phyloP scores from a whole-genome alignment of 1,140 invertebrate genomes.

The Musca vetustissima region DNA sequence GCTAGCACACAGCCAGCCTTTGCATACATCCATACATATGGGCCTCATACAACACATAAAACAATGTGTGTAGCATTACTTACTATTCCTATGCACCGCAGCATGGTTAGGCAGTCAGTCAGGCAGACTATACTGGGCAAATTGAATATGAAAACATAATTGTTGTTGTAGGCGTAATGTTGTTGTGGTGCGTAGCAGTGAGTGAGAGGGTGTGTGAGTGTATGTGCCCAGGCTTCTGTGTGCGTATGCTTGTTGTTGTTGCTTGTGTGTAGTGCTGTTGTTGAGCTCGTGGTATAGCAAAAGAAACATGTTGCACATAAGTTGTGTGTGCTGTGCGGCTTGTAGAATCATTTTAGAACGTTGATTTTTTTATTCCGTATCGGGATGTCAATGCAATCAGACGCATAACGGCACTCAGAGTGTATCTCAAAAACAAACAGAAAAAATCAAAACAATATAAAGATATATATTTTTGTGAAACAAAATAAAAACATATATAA shows the following conservation, averaged over 20 bases:
- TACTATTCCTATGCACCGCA: too few relatives aligned
- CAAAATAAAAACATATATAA: conserved; percentile 16
- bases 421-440: background rate
- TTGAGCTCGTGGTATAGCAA: background rate
- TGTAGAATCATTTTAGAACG: conserved; percentile 40
- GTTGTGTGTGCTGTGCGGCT: conserved; percentile 41
- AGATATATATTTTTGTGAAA: conserved; percentile 7
- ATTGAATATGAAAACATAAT: background rate
- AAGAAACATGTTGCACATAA: conserved; percentile 19
- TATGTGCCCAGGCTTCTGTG: too few relatives aligned
- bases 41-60: too few relatives aligned
- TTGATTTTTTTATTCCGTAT: conserved; percentile 54
- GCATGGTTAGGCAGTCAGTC: too few relatives aligned
- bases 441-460: conserved; percentile 1
- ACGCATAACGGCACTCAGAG: conserved; percentile 39
- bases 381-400: conserved; percentile 53
- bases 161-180: conserved; percentile 15
- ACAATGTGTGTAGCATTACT: too few relatives aligned
- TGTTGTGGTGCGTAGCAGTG: background rate
- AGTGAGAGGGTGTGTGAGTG: too few relatives aligned
- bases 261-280: background rate
- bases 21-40: background rate
- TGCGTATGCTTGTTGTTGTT: background rate
- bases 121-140: background rate
- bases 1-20: too few relatives aligned